These are phyloP conservation scores for Corynorhinus townsendii DNA, from an alignment of 2,113 vertebrate species.

Conservation along the genomic window DNA sequence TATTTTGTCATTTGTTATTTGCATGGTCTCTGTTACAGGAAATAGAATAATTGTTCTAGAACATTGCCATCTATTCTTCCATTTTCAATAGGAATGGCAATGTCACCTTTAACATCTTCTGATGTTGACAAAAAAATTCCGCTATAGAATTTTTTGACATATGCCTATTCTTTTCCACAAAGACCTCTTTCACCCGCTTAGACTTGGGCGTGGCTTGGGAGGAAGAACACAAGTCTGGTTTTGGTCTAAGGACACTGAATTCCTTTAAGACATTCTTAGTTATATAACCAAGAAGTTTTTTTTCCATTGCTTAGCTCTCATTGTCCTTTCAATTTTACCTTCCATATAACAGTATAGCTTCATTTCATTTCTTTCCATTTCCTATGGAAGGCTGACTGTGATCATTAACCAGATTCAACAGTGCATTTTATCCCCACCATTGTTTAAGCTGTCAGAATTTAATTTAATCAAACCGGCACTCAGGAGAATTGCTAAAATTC, in stretches of 20 bases:
- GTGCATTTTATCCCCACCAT: constrained; percentile 4
- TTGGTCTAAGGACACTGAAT: neutral
- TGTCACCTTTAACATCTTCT: neutral
- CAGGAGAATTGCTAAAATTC: neutral
- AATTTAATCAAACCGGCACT: constrained; percentile 31
- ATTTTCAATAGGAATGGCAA: neutral
- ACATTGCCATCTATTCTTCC: neutral
- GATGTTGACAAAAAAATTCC: neutral
- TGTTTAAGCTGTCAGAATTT: constrained; percentile 2
- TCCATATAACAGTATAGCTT: neutral
- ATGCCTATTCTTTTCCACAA: neutral
- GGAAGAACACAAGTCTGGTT: neutral
- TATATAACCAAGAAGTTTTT: neutral
- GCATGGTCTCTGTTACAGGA: neutral
- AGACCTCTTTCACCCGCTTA: neutral
- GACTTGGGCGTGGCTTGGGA: neutral
- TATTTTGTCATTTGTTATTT: neutral
- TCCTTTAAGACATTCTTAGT: constrained; percentile 6
- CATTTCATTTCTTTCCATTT: constrained; percentile 26
- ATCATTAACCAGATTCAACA: neutral
- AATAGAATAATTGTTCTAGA: neutral
- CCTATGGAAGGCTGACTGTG: neutral
- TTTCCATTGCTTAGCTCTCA: neutral
- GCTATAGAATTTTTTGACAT: neutral
- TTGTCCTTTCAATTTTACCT: neutral